Percentiles rank a stretch among this genome's conserved stretches.
phyloP scores from a whole-genome alignment of 2,797 vertebrate genomes.

The Caiman crocodilus region DNA sequence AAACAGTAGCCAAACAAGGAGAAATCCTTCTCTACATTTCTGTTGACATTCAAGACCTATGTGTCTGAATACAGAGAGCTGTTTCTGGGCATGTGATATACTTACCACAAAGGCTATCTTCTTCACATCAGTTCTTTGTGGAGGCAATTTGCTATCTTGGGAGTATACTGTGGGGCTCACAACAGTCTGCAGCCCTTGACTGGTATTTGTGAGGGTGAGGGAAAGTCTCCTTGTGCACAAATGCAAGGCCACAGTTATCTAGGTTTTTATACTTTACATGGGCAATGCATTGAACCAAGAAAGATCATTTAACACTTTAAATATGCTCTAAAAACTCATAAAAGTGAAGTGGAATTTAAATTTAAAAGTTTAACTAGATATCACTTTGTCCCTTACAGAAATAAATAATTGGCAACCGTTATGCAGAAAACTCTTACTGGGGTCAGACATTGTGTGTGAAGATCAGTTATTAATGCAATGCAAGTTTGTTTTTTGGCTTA shows the following conservation, averaged over 20 bases:
- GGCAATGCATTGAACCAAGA: neutral
- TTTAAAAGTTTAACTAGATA: neutral
- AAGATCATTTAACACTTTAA: neutral
- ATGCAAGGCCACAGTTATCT: neutral
- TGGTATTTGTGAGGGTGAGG: accelerated
- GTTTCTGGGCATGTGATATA: neutral
- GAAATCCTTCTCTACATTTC: neutral
- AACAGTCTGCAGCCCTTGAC: neutral
- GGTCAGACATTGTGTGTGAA: neutral
- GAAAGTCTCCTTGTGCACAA: neutral
- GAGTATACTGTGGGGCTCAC: accelerated
- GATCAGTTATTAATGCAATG: neutral
- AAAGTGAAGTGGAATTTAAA: neutral
- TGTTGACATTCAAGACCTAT: neutral
- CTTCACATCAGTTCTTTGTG: no score
- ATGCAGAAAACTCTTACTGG: neutral
- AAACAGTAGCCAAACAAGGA: neutral
- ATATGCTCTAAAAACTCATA: neutral
- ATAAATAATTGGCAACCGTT: neutral
- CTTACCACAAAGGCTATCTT: neutral
- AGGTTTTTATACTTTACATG: neutral
- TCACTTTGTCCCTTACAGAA: neutral
- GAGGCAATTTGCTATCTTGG: neutral
- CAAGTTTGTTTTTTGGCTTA: neutral
- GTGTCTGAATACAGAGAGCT: neutral